Conservation (phyloP, 2,797 vertebrate species). For the Myoxocephalus aenaeus region DNA sequence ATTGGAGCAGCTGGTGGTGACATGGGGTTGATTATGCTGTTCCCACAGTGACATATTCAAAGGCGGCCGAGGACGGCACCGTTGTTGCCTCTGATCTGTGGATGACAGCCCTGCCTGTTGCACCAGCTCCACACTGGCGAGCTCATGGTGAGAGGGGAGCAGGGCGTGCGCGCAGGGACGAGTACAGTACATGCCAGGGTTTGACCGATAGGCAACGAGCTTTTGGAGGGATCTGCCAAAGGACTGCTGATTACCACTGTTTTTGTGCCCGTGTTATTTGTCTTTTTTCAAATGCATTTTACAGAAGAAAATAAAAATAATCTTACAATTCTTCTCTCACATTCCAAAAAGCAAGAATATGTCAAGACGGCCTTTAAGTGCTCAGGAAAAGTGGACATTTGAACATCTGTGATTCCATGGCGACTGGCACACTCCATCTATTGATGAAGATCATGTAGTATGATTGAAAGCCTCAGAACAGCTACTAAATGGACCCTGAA, state of each 20-base stretch:
- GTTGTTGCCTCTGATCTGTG: constrained; percentile 83
- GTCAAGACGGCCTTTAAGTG: too few relatives aligned
- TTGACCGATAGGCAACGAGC: not conserved
- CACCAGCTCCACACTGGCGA: constrained; percentile 77
- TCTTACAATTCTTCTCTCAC: not conserved
- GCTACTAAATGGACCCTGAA: not conserved
- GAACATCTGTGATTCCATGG: not conserved
- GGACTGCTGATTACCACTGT: not conserved
- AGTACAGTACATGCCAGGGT: constrained; percentile 27
- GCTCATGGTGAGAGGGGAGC: constrained; percentile 66
- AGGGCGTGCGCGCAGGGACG: constrained; percentile 37
- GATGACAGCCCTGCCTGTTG: constrained; percentile 84
- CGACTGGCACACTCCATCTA: not conserved
- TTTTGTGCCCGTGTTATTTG: not conserved
- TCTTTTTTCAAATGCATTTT: too few relatives aligned
- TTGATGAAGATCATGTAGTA: not conserved
- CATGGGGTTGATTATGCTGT: constrained; percentile 84
- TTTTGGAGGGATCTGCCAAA: not conserved
- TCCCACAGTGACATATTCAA: constrained; percentile 83
- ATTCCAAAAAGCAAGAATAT: too few relatives aligned
- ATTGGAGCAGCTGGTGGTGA: constrained; percentile 86
- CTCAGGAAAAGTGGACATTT: not conserved
- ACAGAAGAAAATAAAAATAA: not conserved
- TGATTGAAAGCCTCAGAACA: not conserved
- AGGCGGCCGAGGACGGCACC: constrained; percentile 66